Conservation (phyloP, 2,888 invertebrate genomes). For the Aphodius sticticus region DNA sequence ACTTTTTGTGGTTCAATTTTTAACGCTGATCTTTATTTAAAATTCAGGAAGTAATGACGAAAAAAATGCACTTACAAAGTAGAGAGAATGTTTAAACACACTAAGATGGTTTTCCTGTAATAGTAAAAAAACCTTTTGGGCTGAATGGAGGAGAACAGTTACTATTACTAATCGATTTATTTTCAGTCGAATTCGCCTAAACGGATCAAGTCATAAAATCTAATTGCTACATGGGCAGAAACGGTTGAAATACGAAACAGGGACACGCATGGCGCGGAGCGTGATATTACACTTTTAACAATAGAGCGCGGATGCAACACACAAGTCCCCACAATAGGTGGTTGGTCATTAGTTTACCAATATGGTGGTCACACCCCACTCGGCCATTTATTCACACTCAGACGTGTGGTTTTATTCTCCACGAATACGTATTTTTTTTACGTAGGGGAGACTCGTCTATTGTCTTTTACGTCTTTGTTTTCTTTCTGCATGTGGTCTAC, state of each 20-base stretch:
- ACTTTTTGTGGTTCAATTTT: no score
- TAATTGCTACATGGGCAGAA: constrained; percentile 48
- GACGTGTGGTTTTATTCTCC: constrained; percentile 33
- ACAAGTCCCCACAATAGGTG: constrained; percentile 47
- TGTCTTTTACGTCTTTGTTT: neutral
- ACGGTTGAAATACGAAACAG: constrained; percentile 44
- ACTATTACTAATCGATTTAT: neutral
- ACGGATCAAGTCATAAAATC: constrained; percentile 51
- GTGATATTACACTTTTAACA: constrained; percentile 49
- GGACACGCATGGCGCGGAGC: constrained; percentile 46
- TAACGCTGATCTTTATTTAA: no score
- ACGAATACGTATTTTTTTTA: constrained; percentile 34
- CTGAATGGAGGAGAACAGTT: no score
- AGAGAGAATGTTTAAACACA: no score
- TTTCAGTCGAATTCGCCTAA: constrained; percentile 39
- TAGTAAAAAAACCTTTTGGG: no score
- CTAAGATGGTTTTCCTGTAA: no score
- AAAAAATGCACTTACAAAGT: no score
- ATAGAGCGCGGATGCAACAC: constrained; percentile 44
- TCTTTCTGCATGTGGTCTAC: neutral
- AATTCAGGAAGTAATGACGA: no score
- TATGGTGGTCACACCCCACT: constrained; percentile 44
- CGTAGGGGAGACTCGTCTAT: neutral
- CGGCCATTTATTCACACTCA: constrained; percentile 38
- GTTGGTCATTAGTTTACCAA: constrained; percentile 49